Base-by-base conservation (phyloP, 1,140 invertebrate genomes). In the Lordiphosa stackelbergi region DNA sequence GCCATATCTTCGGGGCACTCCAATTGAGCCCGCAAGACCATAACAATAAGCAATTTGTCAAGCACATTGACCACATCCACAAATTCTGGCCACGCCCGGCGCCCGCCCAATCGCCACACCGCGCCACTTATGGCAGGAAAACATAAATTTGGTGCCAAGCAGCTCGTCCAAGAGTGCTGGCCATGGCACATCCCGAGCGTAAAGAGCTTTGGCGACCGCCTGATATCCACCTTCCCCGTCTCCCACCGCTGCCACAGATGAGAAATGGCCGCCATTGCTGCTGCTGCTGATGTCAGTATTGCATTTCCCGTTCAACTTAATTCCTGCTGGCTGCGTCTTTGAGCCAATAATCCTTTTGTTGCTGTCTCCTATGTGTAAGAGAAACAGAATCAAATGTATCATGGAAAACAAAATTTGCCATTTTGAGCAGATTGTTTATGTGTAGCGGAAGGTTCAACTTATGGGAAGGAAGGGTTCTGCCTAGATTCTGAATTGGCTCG, bases 1-100 rank as follows among this genome's bases (percentile, higher is more conserved):
- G 13, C 45, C 12, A 46, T 51, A 53, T 56, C 34, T 45, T 43
- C 37, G 7, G 34, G 46, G 31, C 40, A 13, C 9, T 12, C 36
- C 64, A 12, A 58, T 49, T 53, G 62, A 43, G 38, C 28, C 55
- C 55, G 56, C 55, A 77, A 77, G 73, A 69, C 69, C 78, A 83
- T 83, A 83, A 83, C 77, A 83, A 83, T 83, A 83, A 83, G 78
- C 69, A 83, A 83, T 83, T 83, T 83, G 78, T 83, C 78, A 83
- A 73, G 69, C 69, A 73, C 78, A 77, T 83, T 84, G 77, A 66
- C 77, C 78, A 73, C 73, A 83, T 73, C 78, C 73, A 66, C 64
- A 57, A 68, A 66, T 75, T 71, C 49, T 57, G 41, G 38, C 47
- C 35, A 48, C 55, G 48, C 49, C 31, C 37, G 6, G n/a, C 47